Percentiles rank a stretch among this genome's conserved stretches.
Conservation (phyloP, 35 echinoderm and acorn worm genomes). For the Chiridota heheva region DNA sequence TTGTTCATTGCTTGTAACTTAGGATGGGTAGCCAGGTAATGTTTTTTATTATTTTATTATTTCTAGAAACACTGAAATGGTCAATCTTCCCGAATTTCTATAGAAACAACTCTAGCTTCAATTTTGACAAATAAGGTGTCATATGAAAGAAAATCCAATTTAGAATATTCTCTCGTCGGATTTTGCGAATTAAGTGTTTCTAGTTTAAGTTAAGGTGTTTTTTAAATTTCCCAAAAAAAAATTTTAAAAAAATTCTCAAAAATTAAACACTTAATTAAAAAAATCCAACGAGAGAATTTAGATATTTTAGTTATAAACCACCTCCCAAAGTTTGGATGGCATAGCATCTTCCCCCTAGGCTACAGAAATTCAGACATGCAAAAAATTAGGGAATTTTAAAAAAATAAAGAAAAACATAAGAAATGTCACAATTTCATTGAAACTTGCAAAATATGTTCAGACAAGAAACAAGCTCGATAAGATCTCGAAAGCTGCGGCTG, state of each 20-base stretch:
- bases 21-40: no score
- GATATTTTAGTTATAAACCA: constrained; percentile 6
- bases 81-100: background rate
- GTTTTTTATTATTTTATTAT: background rate
- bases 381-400: constrained; percentile 2
- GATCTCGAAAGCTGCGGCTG: no score
- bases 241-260: constrained; percentile 15
- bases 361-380: background rate
- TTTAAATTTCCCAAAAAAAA: constrained; percentile 12
- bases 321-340: background rate
- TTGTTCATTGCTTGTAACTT: no score
- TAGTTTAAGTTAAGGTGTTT: background rate
- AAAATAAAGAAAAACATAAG: constrained; percentile 7
- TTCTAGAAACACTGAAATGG: constrained; percentile 12
- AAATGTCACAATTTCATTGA: no score
- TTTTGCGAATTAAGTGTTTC: constrained; percentile 5
- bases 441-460: no score
- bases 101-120: background rate
- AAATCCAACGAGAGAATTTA: constrained; percentile 1
- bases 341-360: background rate
- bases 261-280: constrained; percentile 20
- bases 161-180: constrained; percentile 1
- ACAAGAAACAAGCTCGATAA: no score
- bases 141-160: constrained; percentile 17
- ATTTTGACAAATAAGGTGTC: background rate